Base-by-base conservation (phyloP, 1,140 invertebrate species). In the Thrips palmi region DNA sequence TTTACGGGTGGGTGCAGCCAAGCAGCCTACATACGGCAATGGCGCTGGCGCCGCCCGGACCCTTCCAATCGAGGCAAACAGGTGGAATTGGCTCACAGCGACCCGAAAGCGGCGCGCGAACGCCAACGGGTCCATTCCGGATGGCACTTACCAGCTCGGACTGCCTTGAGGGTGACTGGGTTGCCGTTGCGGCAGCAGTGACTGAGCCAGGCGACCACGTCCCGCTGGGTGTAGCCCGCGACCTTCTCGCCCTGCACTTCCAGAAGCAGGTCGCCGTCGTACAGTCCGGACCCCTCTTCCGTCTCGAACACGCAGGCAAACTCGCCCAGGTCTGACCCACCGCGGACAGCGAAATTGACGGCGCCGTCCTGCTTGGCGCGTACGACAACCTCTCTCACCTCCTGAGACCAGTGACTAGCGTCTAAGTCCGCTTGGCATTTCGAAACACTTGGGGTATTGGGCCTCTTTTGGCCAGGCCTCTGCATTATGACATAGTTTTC, bases 171-270 rank as follows among this genome's bases (percentile, higher is more conserved):
- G 46, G 59, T 59, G 11, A 69, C 61, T 22, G 67, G 60, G 42
- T 62, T 63, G 18, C 63, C 60, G 57, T 63, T 67, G 41, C 67
- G 55, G 40, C 61, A 62, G 51, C 68, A 70, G 50, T 71, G 64
- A 45, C 68, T 64, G 12, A 72, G 47, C 58, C 68, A 66, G 18
- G 65, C 57, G 20, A 59, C 55, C 5, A 72, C 61, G 54, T 74
- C 71, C 41, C 59, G 49, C 46, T 65, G 57, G 0, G 71, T 74
- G 47, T 68, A 72, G 20, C 71, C 71, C 36, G 68, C 64, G 40
- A 74, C 64, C 55, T 68, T 67, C 49, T 71, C 66, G 24, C 67
- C 69, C 52, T 75, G 67, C 33, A 74, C 60, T 47, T 74, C 70
- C 33, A 74, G 45, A 32, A 74, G 52, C 33, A 74, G 56, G 49